Base-by-base conservation (phyloP, 2,113 vertebrate species). In the Heterotilapia buettikoferi region DNA sequence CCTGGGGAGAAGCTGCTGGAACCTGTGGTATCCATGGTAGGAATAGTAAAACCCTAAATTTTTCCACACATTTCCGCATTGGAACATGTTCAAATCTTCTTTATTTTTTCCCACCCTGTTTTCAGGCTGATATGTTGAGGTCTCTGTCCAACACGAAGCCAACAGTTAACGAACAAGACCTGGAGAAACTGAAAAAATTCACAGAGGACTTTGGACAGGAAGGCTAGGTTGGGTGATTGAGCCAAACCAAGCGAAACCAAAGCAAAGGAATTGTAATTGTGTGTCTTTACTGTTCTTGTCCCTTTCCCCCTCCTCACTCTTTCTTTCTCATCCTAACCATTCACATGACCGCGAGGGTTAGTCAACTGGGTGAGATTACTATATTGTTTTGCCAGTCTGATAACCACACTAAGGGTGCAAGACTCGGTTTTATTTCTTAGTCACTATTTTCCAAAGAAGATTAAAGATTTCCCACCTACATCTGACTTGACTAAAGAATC, bases 161-260 rank as follows among this genome's bases (percentile, higher is more conserved):
- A 84, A 99, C 98, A 13, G 99, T 99, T 90, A 99, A 99, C 50
- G 98, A 99, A 45, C 97, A 98, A 33, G 99, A 99, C 92, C 94
- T 99, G 95, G 95, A 97, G 71, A 99, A 99, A 92, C 95, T 99
- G 90, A 99, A 95, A 97, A 99, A 99, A 95, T 99, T 99, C 96
- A 99, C 98, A 94, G 97, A 99, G 83, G 99, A 99, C 90, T 99
- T 99, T 95, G 99, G 99, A 92, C 99, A 99, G 93, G 99, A 99
- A 95, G 98, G 98, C 94, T 99, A 97, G 97, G 92, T 88, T 18
- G 83, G 53, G 31, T 56, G 47, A 84, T 91, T 90, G 82, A 94
- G n/a, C 78, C 82, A 82, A 94, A 19, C 78, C 82, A 63, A 82
- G 26, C 16, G 9, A 86, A 94, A 94, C 93, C 94, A 93, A 96